phyloP scores from a whole-genome alignment of 2,888 invertebrate genomes.

The Leptinotarsa juncta region DNA sequence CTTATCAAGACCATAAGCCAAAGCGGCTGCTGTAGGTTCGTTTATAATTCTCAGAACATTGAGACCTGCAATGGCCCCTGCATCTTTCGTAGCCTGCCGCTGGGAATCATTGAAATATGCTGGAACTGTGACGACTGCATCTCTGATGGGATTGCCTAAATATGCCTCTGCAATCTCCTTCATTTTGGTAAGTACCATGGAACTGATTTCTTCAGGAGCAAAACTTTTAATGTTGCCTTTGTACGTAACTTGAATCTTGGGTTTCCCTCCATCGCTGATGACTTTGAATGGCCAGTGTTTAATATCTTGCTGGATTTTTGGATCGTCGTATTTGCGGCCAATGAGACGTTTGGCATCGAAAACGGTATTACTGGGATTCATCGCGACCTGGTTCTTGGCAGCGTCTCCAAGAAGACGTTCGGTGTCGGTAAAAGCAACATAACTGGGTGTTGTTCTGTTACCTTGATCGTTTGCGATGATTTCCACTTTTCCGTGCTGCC shows the following conservation, averaged over 20 bases:
- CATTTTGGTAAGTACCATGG: constrained; percentile 68
- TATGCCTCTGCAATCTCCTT: constrained; percentile 54
- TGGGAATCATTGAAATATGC: constrained; percentile 73
- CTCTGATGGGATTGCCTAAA: constrained; percentile 72
- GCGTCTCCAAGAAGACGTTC: constrained; percentile 78
- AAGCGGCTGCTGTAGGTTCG: constrained; percentile 70
- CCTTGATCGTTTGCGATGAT: constrained; percentile 89
- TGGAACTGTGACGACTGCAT: constrained; percentile 62
- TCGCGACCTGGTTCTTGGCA: constrained; percentile 78
- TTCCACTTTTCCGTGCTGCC: constrained; percentile 85
- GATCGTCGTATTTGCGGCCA: constrained; percentile 82
- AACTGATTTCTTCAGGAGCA: constrained; percentile 78
- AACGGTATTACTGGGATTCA: constrained; percentile 81
- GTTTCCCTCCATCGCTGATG: constrained; percentile 73
- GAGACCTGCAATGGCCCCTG: constrained; percentile 72
- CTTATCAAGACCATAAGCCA: constrained; percentile 53
- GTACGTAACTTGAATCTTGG: constrained; percentile 76
- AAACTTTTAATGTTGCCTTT: constrained; percentile 75
- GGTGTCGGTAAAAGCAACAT: constrained; percentile 79
- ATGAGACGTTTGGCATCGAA: constrained; percentile 81
- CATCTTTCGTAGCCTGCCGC: constrained; percentile 84
- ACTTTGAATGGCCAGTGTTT: constrained; percentile 88
- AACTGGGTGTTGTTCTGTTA: constrained; percentile 86
- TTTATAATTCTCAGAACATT: constrained; percentile 87
- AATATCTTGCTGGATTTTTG: constrained; percentile 81